Conservation (phyloP, 2,797 vertebrate genomes). For the Pangasius larnaudii region DNA sequence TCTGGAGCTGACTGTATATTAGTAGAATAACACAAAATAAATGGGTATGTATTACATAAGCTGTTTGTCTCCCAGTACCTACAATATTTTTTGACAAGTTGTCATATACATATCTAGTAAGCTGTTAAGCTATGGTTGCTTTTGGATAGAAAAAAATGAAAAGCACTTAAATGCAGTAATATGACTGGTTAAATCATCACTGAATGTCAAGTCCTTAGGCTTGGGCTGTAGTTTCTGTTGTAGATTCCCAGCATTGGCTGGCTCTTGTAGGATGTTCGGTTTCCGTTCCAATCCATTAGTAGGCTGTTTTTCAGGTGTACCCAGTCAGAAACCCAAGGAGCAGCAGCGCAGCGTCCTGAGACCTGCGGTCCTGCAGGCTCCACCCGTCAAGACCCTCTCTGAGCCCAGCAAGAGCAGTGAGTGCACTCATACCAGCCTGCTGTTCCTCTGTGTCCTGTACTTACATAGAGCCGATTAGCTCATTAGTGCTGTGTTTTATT, state of each 20-base stretch:
- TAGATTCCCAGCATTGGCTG: background rate
- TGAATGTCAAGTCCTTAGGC: background rate
- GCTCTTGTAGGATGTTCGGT: slow-evolving; percentile 36
- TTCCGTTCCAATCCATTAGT: slow-evolving; percentile 60
- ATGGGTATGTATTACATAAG: background rate
- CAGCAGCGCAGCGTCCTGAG: slow-evolving; percentile 96
- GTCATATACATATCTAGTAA: background rate
- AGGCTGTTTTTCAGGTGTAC: slow-evolving; percentile 84
- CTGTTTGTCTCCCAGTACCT: background rate
- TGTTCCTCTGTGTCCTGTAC: background rate
- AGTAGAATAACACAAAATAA: background rate
- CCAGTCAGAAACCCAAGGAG: slow-evolving; percentile 98
- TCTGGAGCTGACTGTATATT: background rate
- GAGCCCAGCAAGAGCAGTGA: slow-evolving; percentile 82
- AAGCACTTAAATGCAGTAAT: background rate
- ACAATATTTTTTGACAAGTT: background rate
- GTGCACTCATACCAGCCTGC: slow-evolving; percentile 2
- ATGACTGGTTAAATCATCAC: background rate
- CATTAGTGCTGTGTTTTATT: background rate
- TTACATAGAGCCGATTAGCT: background rate
- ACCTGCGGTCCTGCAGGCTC: slow-evolving; percentile 93
- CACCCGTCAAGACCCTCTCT: slow-evolving; percentile 86
- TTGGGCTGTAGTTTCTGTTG: background rate
- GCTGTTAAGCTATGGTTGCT: background rate
- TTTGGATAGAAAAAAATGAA: background rate